Evolutionary conservation across 2,888 invertebrate species (phyloP).

Genomic region (Nymphalis urticae): DNA sequence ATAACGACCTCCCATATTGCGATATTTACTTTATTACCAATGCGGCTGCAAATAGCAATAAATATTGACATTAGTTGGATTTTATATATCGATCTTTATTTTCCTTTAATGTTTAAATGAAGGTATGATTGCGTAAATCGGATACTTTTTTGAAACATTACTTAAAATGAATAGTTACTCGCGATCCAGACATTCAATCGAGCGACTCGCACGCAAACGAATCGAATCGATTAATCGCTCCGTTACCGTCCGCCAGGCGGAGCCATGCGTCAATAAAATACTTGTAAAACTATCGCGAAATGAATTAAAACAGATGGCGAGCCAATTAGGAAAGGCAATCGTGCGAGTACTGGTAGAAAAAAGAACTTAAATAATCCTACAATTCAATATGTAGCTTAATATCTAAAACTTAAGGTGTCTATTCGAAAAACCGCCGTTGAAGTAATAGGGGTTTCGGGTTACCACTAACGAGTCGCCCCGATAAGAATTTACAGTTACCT

Average conservation of each 20-base stretch:
- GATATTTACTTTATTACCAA: constrained; percentile 7
- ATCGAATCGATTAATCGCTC: constrained; percentile 75
- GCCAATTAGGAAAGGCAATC: constrained; percentile 81
- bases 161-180: constrained; percentile 42
- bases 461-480: constrained; percentile 74
- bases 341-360: constrained; percentile 76
- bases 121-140: constrained; percentile 9
- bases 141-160: constrained; percentile 18
- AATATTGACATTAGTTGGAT: background rate
- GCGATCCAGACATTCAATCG: constrained; percentile 58
- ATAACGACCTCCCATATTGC: constrained; percentile 45
- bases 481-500: constrained; percentile 74
- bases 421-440: constrained; percentile 46
- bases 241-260: constrained; percentile 70
- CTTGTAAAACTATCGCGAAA: constrained; percentile 81
- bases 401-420: constrained; percentile 48
- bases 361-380: constrained; percentile 57
- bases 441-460: constrained; percentile 74
- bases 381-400: constrained; percentile 52
- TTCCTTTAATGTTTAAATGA: background rate
- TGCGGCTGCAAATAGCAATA: background rate
- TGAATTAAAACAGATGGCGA: constrained; percentile 81
- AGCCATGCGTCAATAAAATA: constrained; percentile 80
- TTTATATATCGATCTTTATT: background rate
- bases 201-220: constrained; percentile 70